Evolutionary conservation across 2,113 vertebrate genomes (phyloP).

Genomic region (Urocynchramus pylzowi): DNA sequence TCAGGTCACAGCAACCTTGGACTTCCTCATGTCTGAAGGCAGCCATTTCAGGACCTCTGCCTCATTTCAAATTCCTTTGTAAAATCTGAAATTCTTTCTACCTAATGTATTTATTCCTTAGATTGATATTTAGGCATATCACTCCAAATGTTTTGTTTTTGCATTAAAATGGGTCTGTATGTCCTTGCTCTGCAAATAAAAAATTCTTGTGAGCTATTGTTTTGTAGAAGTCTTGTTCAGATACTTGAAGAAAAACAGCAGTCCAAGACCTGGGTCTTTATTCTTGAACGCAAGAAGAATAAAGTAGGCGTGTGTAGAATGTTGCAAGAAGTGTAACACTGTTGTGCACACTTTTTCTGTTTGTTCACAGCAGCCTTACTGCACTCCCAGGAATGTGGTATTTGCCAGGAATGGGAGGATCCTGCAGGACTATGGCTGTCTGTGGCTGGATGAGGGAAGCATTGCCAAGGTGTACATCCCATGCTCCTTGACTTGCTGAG

Average conservation of each 20-base stretch:
- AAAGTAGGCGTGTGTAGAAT: neutral
- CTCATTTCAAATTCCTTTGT: neutral
- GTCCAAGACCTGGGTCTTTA: neutral
- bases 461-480: rapidly evolving
- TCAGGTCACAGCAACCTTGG: neutral
- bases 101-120: neutral
- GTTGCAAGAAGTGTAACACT: neutral
- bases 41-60: neutral
- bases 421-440: rapidly evolving
- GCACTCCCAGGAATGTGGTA: neutral
- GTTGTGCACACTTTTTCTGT: neutral
- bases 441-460: neutral
- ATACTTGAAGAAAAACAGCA: neutral
- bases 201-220: neutral
- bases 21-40: neutral
- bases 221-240: neutral
- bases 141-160: neutral
- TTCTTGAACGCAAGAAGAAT: neutral
- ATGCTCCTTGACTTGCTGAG: neutral
- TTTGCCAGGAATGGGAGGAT: neutral
- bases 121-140: neutral
- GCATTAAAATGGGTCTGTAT: neutral
- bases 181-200: neutral
- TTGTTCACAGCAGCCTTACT: neutral
- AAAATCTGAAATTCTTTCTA: neutral